Conservation (phyloP, 2,113 vertebrate genomes). For the Chlorodrepanis virens region DNA sequence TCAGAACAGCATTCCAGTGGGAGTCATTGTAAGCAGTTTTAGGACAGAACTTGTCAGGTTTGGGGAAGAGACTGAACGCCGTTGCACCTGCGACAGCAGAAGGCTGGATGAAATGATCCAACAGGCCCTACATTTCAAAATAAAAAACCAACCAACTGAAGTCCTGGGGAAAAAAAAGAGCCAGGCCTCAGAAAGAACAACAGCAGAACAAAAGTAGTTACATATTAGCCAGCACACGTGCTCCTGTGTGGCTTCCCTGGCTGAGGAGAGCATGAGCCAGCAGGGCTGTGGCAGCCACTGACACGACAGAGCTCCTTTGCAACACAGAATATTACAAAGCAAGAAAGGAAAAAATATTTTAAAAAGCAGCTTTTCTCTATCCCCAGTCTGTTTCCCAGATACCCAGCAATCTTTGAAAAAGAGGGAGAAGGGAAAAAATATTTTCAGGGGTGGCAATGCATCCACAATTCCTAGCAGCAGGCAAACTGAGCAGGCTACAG, state of each 20-base stretch:
- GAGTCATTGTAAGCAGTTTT: not conserved
- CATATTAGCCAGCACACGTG: not conserved
- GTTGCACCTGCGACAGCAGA: not conserved
- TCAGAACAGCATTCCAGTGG: not conserved
- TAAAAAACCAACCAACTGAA: not conserved
- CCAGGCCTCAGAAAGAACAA: not conserved
- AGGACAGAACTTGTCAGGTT: not conserved
- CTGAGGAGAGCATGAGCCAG: not conserved
- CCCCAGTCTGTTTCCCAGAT: not conserved
- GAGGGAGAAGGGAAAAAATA: not conserved
- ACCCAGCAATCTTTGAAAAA: not conserved
- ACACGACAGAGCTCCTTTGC: fast-evolving
- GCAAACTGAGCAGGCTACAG: not conserved
- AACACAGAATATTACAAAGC: not conserved
- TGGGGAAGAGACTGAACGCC: not conserved
- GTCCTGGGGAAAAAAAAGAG: not conserved
- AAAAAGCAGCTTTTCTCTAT: not conserved
- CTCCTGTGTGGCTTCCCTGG: fast-evolving
- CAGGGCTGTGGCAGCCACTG: not conserved
- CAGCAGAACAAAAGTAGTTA: not conserved
- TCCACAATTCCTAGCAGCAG: not conserved
- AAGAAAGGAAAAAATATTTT: not conserved
- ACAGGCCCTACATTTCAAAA: not conserved
- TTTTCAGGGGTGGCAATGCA: not conserved
- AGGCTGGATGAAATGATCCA: not conserved